A percentile compares a stretch with the other conserved stretches of the same genome.
Evolutionary conservation across 2,797 vertebrate species (phyloP).

Genomic region (Lateolabrax maculatus): DNA sequence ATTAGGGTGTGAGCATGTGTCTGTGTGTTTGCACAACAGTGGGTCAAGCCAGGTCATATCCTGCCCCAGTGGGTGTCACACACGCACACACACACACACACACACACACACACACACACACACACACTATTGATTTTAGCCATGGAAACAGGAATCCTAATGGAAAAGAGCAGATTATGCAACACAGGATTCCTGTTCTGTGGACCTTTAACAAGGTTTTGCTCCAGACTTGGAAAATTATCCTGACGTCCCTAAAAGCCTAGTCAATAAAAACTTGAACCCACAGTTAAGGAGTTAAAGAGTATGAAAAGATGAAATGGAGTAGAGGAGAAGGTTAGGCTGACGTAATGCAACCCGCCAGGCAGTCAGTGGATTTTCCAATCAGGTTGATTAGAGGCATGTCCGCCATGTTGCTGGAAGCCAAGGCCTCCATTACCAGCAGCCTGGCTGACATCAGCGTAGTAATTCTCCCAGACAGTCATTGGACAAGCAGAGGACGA

Average conservation of each 20-base stretch:
- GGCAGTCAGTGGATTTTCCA: conserved; percentile 70
- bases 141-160: conserved; percentile 47
- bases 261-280: neutral
- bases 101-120: conserved; percentile 7
- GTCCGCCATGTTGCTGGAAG: conserved; percentile 64
- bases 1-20: conserved; percentile 31
- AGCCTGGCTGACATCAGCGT: conserved; percentile 60
- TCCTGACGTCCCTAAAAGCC: neutral
- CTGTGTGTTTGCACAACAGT: conserved; percentile 47
- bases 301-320: conserved; percentile 35
- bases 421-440: conserved; percentile 65
- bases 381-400: conserved; percentile 75
- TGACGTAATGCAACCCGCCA: conserved; percentile 63
- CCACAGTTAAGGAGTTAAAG: neutral
- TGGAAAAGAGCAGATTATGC: conserved; percentile 33
- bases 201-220: conserved; percentile 33
- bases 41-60: conserved; percentile 32
- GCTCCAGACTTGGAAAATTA: neutral
- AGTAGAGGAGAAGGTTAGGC: conserved; percentile 12
- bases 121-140: conserved; percentile 53
- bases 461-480: conserved; percentile 61
- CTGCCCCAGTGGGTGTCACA: conserved; percentile 26
- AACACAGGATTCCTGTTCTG: conserved; percentile 27
- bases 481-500: conserved; percentile 35
- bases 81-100: conserved; percentile 1